Evolutionary conservation across 1,140 invertebrate species (phyloP).

Genomic region (Mamestra configurata): DNA sequence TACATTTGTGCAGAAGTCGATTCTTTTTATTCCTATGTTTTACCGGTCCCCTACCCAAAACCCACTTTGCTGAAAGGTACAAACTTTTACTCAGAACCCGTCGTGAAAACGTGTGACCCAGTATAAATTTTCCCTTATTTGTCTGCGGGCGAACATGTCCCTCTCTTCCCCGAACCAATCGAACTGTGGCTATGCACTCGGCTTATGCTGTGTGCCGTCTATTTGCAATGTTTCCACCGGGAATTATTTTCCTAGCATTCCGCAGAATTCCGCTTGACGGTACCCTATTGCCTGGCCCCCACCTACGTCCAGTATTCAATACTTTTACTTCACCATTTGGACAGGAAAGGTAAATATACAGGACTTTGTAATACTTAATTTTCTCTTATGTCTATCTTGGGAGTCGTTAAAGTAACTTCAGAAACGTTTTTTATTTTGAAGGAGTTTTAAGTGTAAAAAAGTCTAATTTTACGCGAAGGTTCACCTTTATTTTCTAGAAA

Average conservation of each 20-base stretch:
- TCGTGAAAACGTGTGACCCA: conserved; percentile 20
- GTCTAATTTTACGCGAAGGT: conserved; percentile 5
- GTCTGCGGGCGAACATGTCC: conserved; percentile 37
- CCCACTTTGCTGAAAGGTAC: conserved; percentile 6
- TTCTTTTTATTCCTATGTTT: background rate
- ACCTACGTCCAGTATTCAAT: conserved; percentile 12
- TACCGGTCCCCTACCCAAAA: background rate
- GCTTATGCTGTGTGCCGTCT: conserved; percentile 48
- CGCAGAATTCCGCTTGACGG: conserved; percentile 48
- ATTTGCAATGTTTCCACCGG: conserved; percentile 60
- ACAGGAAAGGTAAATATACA: background rate
- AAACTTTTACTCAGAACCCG: conserved; percentile 14
- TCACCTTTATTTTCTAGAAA: background rate
- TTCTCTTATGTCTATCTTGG: conserved; percentile 21
- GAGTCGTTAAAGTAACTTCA: conserved; percentile 20
- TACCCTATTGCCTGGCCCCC: conserved; percentile 28
- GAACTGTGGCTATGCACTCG: conserved; percentile 55
- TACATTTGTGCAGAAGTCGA: no score
- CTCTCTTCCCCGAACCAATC: conserved; percentile 55
- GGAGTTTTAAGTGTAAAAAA: conserved; percentile 5
- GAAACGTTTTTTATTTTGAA: conserved; percentile 33
- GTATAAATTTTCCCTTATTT: conserved; percentile 34
- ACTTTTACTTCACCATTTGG: background rate
- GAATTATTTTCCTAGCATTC: conserved; percentile 64
- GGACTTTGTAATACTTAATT: conserved; percentile 30